These are phyloP conservation scores for Amphiduros pacificus DNA, from an alignment of 2,888 invertebrate species.

Conservation along the genomic window DNA sequence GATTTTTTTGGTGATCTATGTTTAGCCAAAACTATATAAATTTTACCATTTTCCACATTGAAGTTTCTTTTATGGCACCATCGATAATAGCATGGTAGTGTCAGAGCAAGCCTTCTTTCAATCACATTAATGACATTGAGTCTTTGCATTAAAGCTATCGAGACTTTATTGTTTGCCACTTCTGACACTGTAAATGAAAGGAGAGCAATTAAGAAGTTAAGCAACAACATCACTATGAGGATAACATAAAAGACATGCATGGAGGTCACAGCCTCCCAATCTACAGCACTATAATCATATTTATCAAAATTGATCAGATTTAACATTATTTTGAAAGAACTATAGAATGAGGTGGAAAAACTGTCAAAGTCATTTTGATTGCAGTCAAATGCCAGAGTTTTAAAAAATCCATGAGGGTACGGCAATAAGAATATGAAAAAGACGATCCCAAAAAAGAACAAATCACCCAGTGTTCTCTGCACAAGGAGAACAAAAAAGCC, in stretches of 20 bases:
- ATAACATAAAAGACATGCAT: conserved; percentile 17
- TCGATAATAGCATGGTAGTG: too few species aligned
- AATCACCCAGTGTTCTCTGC: conserved; percentile 17
- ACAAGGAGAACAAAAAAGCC: conserved; percentile 20
- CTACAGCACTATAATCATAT: not conserved
- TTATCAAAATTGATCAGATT: conserved; percentile 15
- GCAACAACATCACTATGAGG: conserved; percentile 15
- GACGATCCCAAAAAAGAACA: conserved; percentile 20
- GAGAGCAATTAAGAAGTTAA: conserved; percentile 25
- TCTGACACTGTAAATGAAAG: conserved; percentile 1
- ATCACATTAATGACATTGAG: too few species aligned
- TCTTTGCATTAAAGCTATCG: too few species aligned
- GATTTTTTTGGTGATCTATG: too few species aligned
- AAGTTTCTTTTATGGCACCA: too few species aligned
- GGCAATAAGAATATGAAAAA: conserved; percentile 13
- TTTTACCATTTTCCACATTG: too few species aligned
- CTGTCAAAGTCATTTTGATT: conserved; percentile 11
- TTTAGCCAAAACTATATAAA: too few species aligned
- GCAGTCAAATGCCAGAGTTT: conserved; percentile 15
- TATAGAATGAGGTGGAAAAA: conserved; percentile 1
- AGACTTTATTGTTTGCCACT: too few species aligned
- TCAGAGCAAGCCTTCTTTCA: too few species aligned
- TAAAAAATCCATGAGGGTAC: too few species aligned
- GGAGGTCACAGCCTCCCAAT: too few species aligned
- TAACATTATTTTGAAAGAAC: conserved; percentile 16